These are phyloP conservation scores for Scrobipalpa atriplicella DNA, from an alignment of 2,888 invertebrate genomes.

Conservation along the genomic window DNA sequence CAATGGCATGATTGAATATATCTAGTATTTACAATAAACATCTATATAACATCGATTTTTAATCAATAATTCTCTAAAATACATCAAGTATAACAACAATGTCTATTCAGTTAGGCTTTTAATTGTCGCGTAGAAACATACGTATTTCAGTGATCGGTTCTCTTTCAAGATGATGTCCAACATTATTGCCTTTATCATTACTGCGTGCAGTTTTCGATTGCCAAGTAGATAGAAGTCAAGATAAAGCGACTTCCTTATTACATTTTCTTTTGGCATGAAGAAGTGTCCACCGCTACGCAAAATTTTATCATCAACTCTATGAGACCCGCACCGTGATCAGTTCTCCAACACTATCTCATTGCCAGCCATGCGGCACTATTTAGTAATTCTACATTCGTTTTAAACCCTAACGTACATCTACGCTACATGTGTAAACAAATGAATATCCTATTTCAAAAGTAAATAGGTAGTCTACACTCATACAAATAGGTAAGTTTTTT, in stretches of 20 bases:
- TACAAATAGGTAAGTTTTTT: constrained; percentile 50
- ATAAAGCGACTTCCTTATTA: background rate
- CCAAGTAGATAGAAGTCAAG: background rate
- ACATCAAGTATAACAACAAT: constrained; percentile 81
- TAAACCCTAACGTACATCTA: constrained; percentile 13
- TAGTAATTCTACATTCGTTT: constrained; percentile 14
- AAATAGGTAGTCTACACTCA: constrained; percentile 48
- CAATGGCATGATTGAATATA: constrained; percentile 56
- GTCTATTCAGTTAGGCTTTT: constrained; percentile 73
- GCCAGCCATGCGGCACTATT: background rate
- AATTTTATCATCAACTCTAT: background rate
- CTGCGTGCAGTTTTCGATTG: background rate
- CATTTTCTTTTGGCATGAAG: background rate
- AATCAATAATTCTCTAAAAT: constrained; percentile 81
- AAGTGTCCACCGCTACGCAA: background rate
- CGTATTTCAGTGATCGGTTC: constrained; percentile 52
- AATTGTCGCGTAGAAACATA: constrained; percentile 67
- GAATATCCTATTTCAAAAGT: constrained; percentile 44
- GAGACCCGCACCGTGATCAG: background rate
- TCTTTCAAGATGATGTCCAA: constrained; percentile 34
- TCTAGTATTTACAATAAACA: constrained; percentile 80
- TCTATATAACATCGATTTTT: constrained; percentile 81
- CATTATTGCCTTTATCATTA: background rate
- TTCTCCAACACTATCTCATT: background rate
- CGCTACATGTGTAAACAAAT: constrained; percentile 33